Conservation (phyloP, 2,888 invertebrate genomes). For the Lingula anatina region DNA sequence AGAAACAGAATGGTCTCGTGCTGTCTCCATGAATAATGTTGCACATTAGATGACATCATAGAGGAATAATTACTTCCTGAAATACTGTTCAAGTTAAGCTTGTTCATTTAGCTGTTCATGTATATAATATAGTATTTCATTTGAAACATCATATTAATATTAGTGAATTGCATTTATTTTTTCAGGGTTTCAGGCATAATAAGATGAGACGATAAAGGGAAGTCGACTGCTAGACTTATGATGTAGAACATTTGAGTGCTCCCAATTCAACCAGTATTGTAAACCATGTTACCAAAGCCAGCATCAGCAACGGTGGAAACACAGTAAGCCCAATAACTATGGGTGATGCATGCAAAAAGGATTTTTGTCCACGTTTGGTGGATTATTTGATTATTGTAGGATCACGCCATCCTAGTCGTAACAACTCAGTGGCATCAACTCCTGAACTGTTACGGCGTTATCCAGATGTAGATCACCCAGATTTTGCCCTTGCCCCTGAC, state of each 20-base stretch:
- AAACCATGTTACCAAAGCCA: no score
- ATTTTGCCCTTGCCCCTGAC: constrained; percentile 94
- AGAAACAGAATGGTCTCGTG: no score
- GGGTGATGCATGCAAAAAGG: constrained; percentile 36
- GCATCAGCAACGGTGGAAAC: no score
- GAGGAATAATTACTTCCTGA: no score
- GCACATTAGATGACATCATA: no score
- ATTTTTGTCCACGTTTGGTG: constrained; percentile 60
- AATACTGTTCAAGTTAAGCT: no score
- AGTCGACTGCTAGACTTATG: background rate
- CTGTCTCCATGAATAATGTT: no score
- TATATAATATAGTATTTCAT: no score
- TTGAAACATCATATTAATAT: no score
- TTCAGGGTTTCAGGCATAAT: background rate
- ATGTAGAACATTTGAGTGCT: background rate
- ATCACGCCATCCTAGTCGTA: constrained; percentile 63
- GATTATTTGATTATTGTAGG: constrained; percentile 98
- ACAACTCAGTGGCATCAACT: constrained; percentile 62
- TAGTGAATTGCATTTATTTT: no score
- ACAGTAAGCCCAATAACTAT: constrained; percentile 15
- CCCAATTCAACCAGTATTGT: no score
- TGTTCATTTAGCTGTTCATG: no score
- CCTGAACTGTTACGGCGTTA: constrained; percentile 89
- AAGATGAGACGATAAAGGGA: background rate
- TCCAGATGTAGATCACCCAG: constrained; percentile 90